Percentiles rank a stretch among this genome's conserved stretches.
Evolutionary conservation across 2,113 vertebrate species (phyloP).

Genomic region (Pseudorectes ferrugineus): DNA sequence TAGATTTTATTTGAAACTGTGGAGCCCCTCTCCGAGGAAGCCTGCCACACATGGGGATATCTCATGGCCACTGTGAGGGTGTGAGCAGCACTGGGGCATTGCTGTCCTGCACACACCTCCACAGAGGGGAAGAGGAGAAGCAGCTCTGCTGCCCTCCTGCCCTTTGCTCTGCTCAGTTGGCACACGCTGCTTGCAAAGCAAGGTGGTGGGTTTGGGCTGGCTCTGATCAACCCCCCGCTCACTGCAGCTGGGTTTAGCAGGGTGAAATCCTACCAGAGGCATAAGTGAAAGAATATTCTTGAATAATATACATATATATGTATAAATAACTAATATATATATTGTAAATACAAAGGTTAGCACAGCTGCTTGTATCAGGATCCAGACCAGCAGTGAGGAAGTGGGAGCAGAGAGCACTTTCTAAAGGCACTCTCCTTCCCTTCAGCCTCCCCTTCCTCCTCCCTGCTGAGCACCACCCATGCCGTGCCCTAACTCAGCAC

Average conservation of each 20-base stretch:
- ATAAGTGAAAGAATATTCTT: neutral
- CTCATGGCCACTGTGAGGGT: accelerated
- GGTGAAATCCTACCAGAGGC: neutral
- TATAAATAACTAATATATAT: neutral
- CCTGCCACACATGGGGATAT: neutral
- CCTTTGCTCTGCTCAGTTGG: neutral
- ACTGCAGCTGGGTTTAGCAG: neutral
- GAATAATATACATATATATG: neutral
- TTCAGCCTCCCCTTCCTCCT: neutral
- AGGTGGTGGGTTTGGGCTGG: neutral
- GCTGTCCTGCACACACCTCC: neutral
- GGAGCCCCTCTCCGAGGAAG: neutral
- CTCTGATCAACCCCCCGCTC: neutral
- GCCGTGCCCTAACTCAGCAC: accelerated
- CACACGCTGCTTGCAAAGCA: neutral
- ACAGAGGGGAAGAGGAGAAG: neutral
- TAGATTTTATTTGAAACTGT: neutral
- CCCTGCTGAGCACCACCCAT: neutral
- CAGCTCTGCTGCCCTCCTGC: neutral
- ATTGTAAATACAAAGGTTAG: neutral
- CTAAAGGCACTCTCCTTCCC: neutral
- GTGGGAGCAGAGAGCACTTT: neutral
- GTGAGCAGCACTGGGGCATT: accelerated
- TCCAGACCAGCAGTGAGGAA: neutral
- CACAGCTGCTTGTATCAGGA: neutral